Percentiles rank a stretch among this genome's conserved stretches.
Conservation (phyloP, 23 tunicate genomes). For the Phallusia fumigata region DNA sequence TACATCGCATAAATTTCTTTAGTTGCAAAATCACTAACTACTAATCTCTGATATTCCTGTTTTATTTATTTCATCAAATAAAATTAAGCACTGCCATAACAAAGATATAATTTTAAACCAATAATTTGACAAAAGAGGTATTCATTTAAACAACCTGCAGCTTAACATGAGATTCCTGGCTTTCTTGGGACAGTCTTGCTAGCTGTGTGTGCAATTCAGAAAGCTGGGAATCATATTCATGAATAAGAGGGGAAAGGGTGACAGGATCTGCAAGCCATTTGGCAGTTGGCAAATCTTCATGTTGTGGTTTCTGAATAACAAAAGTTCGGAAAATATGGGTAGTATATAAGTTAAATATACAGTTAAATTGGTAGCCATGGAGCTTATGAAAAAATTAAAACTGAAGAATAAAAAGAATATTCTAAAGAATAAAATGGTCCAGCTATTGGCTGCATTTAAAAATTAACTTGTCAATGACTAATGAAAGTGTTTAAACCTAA, state of each 20-base stretch:
- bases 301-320: slow-evolving; percentile 20
- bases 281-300: slow-evolving; percentile 25
- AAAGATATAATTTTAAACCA: too few species aligned
- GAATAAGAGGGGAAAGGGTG: slow-evolving; percentile 41
- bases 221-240: slow-evolving; percentile 51
- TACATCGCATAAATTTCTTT: too few species aligned
- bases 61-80: background rate
- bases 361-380: too few species aligned
- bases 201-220: slow-evolving; percentile 23
- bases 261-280: slow-evolving; percentile 52
- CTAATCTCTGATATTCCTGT: background rate
- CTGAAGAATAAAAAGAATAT: too few species aligned
- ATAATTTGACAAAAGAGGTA: background rate
- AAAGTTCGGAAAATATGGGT: too few species aligned
- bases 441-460: too few species aligned
- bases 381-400: too few species aligned
- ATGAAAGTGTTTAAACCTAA: too few species aligned
- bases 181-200: slow-evolving; percentile 26
- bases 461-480: too few species aligned
- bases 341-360: too few species aligned
- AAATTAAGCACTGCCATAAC: background rate
- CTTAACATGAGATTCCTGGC: slow-evolving; percentile 10
- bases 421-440: too few species aligned
- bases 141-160: slow-evolving; percentile 17
- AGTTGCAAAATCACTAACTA: background rate